Conservation (phyloP, 2,113 vertebrate genomes). For the Rhinoderma darwinii region DNA sequence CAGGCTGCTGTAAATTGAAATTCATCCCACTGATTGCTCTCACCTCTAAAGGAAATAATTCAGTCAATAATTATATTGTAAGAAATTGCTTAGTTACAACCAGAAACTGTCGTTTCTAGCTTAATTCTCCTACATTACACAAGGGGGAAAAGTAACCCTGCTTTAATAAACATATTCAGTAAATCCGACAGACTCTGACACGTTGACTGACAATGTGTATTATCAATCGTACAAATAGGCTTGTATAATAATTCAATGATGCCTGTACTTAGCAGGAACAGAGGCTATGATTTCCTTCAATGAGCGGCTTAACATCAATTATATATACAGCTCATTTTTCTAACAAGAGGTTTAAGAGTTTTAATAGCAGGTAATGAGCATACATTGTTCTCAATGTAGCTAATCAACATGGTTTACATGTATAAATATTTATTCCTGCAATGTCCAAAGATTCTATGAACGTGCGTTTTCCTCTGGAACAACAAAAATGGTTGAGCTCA, state of each 20-base stretch:
- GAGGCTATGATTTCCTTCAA: slow-evolving; percentile 43
- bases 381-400: slow-evolving; percentile 6
- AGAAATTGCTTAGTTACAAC: background rate
- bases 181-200: slow-evolving; percentile 27
- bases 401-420: slow-evolving; percentile 19
- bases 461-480: background rate
- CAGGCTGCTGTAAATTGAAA: no score
- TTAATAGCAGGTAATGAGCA: slow-evolving; percentile 32
- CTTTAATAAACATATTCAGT: slow-evolving; percentile 25
- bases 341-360: slow-evolving; percentile 30
- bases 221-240: slow-evolving; percentile 34
- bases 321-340: slow-evolving; percentile 40
- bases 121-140: background rate
- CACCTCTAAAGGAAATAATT: background rate
- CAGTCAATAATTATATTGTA: background rate
- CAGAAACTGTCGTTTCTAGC: background rate
- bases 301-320: slow-evolving; percentile 46
- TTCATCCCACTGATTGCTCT: background rate
- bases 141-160: background rate
- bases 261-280: slow-evolving; percentile 36
- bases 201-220: slow-evolving; percentile 36
- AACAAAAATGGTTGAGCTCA: background rate
- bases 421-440: slow-evolving; percentile 25
- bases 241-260: slow-evolving; percentile 47
- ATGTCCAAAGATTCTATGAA: background rate